Evolutionary conservation across 2,113 vertebrate species (phyloP).

Genomic region (Gymnorhina tibicen): DNA sequence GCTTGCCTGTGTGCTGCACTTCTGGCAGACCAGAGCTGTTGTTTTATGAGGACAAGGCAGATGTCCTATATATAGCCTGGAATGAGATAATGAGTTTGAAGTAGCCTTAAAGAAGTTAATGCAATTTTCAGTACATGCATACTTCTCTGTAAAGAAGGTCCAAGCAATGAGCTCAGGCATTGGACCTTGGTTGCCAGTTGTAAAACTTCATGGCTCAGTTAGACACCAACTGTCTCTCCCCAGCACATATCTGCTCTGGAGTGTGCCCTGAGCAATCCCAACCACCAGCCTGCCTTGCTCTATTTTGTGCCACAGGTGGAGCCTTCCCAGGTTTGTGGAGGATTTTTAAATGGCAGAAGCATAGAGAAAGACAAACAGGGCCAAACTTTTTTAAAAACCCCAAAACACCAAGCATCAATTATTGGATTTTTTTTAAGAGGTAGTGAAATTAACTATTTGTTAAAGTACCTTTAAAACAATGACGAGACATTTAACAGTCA

Average conservation of each 20-base stretch:
- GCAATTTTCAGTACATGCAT: not conserved
- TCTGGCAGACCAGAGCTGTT: not conserved
- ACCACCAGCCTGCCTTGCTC: not conserved
- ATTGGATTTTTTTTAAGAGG: not conserved
- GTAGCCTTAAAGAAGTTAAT: not conserved
- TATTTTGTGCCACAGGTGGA: not conserved
- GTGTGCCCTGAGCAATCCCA: not conserved
- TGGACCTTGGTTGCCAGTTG: not conserved
- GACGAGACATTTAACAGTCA: not conserved
- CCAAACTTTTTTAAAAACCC: not conserved
- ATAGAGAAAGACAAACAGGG: not conserved
- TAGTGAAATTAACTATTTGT: not conserved
- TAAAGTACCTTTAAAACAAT: not conserved
- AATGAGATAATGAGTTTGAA: not conserved
- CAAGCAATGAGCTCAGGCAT: not conserved
- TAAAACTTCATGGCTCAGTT: not conserved
- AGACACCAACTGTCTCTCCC: not conserved
- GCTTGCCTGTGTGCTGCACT: rapidly evolving
- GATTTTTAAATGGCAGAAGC: not conserved
- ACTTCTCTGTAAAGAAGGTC: not conserved
- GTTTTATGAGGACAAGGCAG: not conserved
- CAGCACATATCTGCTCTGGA: not conserved
- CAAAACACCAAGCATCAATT: not conserved
- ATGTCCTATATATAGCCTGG: not conserved
- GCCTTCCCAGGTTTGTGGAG: not conserved